Evolutionary conservation across 2,888 invertebrate genomes (phyloP).

Genomic region (Emesis furor): DNA sequence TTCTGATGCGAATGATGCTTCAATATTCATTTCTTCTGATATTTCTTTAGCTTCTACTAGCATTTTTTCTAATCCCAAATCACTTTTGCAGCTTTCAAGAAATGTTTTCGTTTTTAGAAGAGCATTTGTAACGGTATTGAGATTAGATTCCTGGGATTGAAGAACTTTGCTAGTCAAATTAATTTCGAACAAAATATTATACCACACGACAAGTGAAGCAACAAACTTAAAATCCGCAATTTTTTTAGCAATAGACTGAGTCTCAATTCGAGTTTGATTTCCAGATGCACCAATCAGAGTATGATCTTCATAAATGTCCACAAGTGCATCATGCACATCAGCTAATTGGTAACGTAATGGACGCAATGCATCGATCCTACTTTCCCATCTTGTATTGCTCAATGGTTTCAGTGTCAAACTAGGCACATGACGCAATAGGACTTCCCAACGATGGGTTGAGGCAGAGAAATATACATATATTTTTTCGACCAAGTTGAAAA

Average conservation of each 20-base stretch:
- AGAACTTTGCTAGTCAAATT: too few relatives aligned
- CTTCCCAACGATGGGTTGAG: constrained; percentile 26
- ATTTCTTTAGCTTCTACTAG: constrained; percentile 50
- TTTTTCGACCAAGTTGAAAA: constrained; percentile 22
- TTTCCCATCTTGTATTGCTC: constrained; percentile 40
- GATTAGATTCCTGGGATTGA: too few relatives aligned
- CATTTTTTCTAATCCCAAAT: constrained; percentile 18
- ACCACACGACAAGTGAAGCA: too few relatives aligned
- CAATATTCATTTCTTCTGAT: constrained; percentile 54
- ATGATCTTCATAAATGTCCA: constrained; percentile 4
- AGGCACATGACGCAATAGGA: constrained; percentile 37
- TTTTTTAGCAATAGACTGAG: too few relatives aligned
- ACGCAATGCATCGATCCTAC: constrained; percentile 1
- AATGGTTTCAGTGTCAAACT: constrained; percentile 55
- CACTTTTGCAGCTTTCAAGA: too few relatives aligned
- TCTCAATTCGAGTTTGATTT: too few relatives aligned
- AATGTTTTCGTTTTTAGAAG: too few relatives aligned
- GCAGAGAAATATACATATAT: constrained; percentile 25
- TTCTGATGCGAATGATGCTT: constrained; percentile 20
- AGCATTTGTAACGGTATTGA: too few relatives aligned
- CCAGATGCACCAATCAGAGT: neutral
- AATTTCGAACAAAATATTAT: too few relatives aligned
- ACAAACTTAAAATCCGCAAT: too few relatives aligned
- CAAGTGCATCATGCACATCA: constrained; percentile 4
- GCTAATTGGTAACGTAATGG: constrained; percentile 4